These are phyloP conservation scores for Orthosia cruda DNA, from an alignment of 2,888 invertebrate genomes.

Conservation along the genomic window DNA sequence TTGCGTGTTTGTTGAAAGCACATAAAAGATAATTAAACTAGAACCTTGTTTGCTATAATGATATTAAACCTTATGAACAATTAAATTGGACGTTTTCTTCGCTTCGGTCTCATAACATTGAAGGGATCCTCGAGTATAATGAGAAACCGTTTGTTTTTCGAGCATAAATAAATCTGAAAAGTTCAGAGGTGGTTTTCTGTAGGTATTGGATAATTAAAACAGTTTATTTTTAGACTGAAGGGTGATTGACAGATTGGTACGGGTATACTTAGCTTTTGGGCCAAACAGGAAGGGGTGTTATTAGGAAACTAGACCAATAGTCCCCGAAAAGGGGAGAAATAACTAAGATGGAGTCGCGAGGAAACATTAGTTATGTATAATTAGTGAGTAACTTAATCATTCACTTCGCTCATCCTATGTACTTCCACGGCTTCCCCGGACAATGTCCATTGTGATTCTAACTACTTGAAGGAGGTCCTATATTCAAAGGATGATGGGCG, in stretches of 20 bases:
- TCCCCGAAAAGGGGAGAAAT: background rate
- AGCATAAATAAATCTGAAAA: constrained; percentile 29
- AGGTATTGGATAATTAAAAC: constrained; percentile 9
- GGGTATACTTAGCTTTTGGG: background rate
- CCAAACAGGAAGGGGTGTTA: background rate
- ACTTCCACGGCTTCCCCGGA: constrained; percentile 4
- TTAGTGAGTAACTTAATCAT: constrained; percentile 37
- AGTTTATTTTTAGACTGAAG: background rate
- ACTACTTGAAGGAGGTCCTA: constrained; percentile 25
- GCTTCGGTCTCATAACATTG: constrained; percentile 34
- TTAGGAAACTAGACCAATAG: background rate
- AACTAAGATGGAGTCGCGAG: constrained; percentile 14
- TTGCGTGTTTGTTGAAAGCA: constrained; percentile 44
- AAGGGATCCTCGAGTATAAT: constrained; percentile 34
- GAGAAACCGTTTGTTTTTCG: constrained; percentile 38
- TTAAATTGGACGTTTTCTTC: constrained; percentile 36
- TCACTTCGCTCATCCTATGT: constrained; percentile 16
- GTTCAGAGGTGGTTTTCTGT: constrained; percentile 7
- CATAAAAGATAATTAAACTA: constrained; percentile 43
- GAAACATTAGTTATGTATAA: constrained; percentile 20
- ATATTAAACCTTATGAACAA: constrained; percentile 40
- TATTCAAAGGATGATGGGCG: constrained; percentile 2
- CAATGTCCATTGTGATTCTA: constrained; percentile 39
- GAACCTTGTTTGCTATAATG: constrained; percentile 24
- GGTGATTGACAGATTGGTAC: background rate